Percentiles rank a stretch among this genome's conserved stretches.
Conservation (phyloP, 2,888 invertebrate species). For the Frankliniella fusca region DNA sequence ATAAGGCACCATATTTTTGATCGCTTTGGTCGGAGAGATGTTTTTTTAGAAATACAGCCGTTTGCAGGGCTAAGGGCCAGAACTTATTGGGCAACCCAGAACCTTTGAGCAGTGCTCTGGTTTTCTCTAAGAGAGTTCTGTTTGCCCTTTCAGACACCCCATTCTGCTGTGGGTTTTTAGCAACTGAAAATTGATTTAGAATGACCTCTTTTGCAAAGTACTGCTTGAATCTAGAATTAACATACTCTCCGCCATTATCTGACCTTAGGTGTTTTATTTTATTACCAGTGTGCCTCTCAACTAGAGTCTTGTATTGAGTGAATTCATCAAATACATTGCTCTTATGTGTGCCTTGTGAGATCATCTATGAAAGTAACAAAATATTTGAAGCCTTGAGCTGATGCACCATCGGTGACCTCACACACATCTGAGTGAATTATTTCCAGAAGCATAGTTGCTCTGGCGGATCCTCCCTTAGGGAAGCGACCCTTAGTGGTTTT, state of each 20-base stretch:
- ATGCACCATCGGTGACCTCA: slow-evolving; percentile 40
- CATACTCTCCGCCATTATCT: slow-evolving; percentile 41
- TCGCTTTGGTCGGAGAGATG: slow-evolving; percentile 7
- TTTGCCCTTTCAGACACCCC: slow-evolving; percentile 37
- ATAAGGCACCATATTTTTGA: slow-evolving; percentile 10
- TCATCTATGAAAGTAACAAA: slow-evolving; percentile 44
- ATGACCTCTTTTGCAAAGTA: slow-evolving; percentile 41
- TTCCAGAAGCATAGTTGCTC: slow-evolving; percentile 36
- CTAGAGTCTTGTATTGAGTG: slow-evolving; percentile 41
- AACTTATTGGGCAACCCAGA: not conserved
- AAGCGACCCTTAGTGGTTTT: slow-evolving; percentile 11
- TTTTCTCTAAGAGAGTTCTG: not conserved
- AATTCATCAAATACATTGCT: slow-evolving; percentile 40
- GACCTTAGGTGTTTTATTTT: slow-evolving; percentile 40
- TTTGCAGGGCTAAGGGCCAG: slow-evolving; percentile 4
- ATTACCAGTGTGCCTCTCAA: slow-evolving; percentile 41
- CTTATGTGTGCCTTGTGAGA: slow-evolving; percentile 41
- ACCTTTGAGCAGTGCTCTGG: slow-evolving; percentile 9
- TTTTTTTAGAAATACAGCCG: not conserved
- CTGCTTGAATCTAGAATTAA: slow-evolving; percentile 37
- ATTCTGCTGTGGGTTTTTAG: slow-evolving; percentile 43
- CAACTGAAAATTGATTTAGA: slow-evolving; percentile 41
- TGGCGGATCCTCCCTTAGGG: not conserved
- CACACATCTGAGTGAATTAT: slow-evolving; percentile 42
- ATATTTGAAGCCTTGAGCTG: slow-evolving; percentile 40